Base-by-base conservation (phyloP, 2,888 invertebrate species). In the Tolmerus cingulatus region DNA sequence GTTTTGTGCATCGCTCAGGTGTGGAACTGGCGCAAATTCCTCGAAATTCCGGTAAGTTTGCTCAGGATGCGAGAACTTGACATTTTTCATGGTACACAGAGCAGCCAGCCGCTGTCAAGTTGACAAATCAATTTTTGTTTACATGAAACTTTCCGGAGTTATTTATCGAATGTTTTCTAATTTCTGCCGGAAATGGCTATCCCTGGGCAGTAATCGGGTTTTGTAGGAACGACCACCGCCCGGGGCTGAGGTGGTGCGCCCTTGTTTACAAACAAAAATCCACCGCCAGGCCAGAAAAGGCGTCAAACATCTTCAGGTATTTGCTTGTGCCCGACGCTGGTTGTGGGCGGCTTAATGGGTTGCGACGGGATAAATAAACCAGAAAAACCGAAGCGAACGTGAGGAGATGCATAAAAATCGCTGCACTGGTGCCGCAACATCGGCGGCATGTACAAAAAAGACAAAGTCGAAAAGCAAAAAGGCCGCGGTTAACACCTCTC, bases 51-150 rank as follows among this genome's bases (percentile, higher is more conserved):
- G 74, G 74, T 74, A 85, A 85, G 74, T 85, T 85, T 27, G 43
- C 9, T 74, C 85, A 46, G 74, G 74, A 82, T 57, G 82, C 8
- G 57, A 23, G 66, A 57, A 66, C 57, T 82, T 82, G 82, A 82
- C 82, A 82, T 57, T 82, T 85, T 74, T 85, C 85, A 51, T 30
- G 43, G 40, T 82, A 74, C 43, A 85, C 43, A 74, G 74, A 74
- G 37, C n/a, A 23, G 43, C 30, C 40, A 74, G 46, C 74, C 74
- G 85, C 85, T 85, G 85, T 85, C 85, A 85, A 74, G 27, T 74
- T 85, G 85, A 85, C 85, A 85, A 85, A 85, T 85, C 85, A 85
- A 85, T 85, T 85, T 85, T 85, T 85, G 85, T 85, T 85, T 85
- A 85, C 85, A 74, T 85, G 46, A 74, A 74, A 74, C 23, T 85